Evolutionary conservation across 2,113 vertebrate genomes (phyloP).

Genomic region (Zeus faber): DNA sequence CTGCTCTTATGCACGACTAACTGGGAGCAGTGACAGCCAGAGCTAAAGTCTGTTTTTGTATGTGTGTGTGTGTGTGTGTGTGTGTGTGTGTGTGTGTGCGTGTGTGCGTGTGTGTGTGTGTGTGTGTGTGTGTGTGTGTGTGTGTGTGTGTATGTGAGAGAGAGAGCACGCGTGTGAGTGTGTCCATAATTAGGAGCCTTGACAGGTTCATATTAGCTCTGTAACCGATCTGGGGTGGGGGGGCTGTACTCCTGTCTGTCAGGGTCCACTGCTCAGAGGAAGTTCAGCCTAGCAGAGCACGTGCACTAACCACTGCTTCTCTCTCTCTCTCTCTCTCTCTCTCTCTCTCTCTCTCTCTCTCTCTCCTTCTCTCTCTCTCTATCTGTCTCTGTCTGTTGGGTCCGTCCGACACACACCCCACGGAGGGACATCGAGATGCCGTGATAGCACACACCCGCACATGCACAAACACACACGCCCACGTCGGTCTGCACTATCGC

Average conservation of each 20-base stretch:
- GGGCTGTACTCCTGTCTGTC: slow-evolving; percentile 60
- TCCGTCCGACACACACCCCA: neutral
- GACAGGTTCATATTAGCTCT: slow-evolving; percentile 66
- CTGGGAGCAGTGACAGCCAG: slow-evolving; percentile 38
- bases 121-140: neutral
- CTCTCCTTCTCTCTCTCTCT: neutral
- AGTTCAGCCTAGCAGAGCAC: slow-evolving; percentile 28
- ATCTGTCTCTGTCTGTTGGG: neutral
- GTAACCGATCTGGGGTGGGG: slow-evolving; percentile 65
- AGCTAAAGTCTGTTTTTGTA: neutral
- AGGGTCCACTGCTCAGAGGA: slow-evolving; percentile 44
- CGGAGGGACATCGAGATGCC: too few relatives aligned
- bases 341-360: neutral
- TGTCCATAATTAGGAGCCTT: slow-evolving; percentile 49
- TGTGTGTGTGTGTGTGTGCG: neutral
- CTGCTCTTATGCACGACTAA: slow-evolving; percentile 44
- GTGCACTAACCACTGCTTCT: neutral
- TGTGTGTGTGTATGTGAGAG: slow-evolving; percentile 12
- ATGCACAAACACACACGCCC: neutral
- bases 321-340: slow-evolving; percentile 1
- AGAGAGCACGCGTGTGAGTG: slow-evolving; percentile 35
- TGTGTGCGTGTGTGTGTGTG: neutral
- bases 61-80: neutral
- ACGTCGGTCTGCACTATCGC: too few relatives aligned
- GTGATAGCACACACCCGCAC: neutral